These are phyloP conservation scores for Saxidomus purpurata DNA, from an alignment of 1,140 invertebrate species.

Conservation along the genomic window DNA sequence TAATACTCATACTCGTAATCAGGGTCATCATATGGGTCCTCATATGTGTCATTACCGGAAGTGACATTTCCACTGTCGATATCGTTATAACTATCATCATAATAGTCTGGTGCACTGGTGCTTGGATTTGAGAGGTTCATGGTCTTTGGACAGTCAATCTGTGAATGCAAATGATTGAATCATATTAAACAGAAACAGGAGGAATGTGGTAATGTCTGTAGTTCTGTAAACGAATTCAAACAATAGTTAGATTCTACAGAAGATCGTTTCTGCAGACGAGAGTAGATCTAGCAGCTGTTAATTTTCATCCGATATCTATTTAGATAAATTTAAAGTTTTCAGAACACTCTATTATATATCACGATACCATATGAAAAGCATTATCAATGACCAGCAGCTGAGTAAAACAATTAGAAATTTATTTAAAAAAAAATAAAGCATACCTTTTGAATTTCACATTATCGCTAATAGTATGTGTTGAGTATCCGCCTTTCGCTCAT, in stretches of 20 bases:
- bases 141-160: not conserved
- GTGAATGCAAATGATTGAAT: not conserved
- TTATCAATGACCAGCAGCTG: no score
- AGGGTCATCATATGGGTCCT: conserved; percentile 72
- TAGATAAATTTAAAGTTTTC: no score
- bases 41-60: conserved; percentile 86
- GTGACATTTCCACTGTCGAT: conserved; percentile 58
- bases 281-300: not conserved
- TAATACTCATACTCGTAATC: conserved; percentile 67
- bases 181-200: no score
- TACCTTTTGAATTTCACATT: not conserved
- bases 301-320: no score
- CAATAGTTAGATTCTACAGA: no score
- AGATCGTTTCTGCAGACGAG: not conserved
- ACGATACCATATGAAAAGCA: not conserved
- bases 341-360: not conserved
- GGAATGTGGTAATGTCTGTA: no score
- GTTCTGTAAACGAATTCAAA: no score
- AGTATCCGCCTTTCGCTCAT: not conserved
- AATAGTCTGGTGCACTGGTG: not conserved
- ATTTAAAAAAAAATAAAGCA: not conserved
- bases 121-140: not conserved
- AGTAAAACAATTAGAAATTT: not conserved
- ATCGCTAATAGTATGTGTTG: not conserved
- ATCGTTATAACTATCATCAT: conserved; percentile 32